These are phyloP conservation scores for Hemithea aestivaria DNA, from an alignment of 2,888 invertebrate genomes.

Conservation along the genomic window DNA sequence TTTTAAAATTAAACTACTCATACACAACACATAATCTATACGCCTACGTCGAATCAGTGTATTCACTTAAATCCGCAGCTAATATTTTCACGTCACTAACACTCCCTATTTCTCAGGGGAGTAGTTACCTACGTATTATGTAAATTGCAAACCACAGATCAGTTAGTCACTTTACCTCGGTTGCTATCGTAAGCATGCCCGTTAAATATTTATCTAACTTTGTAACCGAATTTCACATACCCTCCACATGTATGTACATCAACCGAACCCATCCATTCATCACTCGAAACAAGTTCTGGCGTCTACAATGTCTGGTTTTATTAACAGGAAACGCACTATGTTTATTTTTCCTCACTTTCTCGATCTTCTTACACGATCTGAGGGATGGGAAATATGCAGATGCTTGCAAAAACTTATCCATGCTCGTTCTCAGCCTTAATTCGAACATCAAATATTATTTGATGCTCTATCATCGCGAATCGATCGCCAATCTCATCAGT, in stretches of 20 bases:
- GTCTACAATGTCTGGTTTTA: constrained; percentile 29
- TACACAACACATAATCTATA: no score
- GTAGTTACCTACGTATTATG: constrained; percentile 4
- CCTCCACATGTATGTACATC: constrained; percentile 34
- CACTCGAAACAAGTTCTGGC: constrained; percentile 33
- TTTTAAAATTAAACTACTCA: no score
- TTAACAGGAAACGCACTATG: constrained; percentile 13
- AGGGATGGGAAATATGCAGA: constrained; percentile 36
- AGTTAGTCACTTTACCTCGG: background rate
- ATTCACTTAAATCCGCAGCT: no score
- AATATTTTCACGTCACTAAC: constrained; percentile 24
- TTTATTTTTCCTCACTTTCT: constrained; percentile 33
- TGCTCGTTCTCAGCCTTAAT: constrained; percentile 43
- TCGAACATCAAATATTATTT: constrained; percentile 43
- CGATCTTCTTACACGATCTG: constrained; percentile 42
- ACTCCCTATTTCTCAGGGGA: constrained; percentile 29
- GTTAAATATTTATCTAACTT: constrained; percentile 26
- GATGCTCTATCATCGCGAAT: constrained; percentile 35
- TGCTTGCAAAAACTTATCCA: constrained; percentile 46
- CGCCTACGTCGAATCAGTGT: no score
- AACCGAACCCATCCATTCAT: constrained; percentile 41
- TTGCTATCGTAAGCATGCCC: constrained; percentile 7
- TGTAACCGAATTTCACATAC: constrained; percentile 36
- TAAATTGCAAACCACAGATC: background rate
- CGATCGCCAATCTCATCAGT: constrained; percentile 37